Percentiles rank a stretch among this genome's conserved stretches.
Evolutionary conservation across 2,797 vertebrate genomes (phyloP).

Genomic region (Intellagama lesueurii): DNA sequence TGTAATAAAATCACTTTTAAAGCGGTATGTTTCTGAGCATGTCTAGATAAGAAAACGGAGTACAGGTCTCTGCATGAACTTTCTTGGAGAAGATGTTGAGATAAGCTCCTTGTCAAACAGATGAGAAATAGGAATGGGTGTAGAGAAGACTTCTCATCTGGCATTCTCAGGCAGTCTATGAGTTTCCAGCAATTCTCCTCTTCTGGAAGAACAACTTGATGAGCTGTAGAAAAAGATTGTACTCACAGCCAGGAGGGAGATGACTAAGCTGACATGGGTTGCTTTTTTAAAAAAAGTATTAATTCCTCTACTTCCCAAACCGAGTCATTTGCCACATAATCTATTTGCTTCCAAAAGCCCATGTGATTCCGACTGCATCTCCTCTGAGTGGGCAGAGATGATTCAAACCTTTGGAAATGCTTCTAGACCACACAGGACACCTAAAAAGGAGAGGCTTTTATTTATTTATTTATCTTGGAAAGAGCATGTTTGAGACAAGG

Average conservation of each 20-base stretch:
- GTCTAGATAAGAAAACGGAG: not conserved
- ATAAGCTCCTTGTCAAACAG: not conserved
- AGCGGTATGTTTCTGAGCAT: not conserved
- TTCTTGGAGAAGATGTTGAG: not conserved
- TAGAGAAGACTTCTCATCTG: not conserved
- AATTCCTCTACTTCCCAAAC: conserved; percentile 48
- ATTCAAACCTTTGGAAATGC: conserved; percentile 62
- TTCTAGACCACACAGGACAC: conserved; percentile 65
- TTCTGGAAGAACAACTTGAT: conserved; percentile 6
- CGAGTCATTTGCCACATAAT: conserved; percentile 28
- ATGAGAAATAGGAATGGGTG: not conserved
- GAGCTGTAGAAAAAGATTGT: conserved; percentile 18
- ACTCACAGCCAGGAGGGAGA: conserved; percentile 35
- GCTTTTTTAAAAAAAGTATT: conserved; percentile 13
- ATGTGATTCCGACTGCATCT: conserved; percentile 47
- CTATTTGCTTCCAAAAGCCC: conserved; percentile 43
- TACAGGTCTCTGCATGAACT: not conserved
- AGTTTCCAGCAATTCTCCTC: not conserved
- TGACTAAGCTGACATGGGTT: conserved; percentile 49
- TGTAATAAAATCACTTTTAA: not conserved
- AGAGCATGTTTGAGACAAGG: conserved; percentile 24
- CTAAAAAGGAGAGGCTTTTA: conserved; percentile 41
- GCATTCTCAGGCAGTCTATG: not conserved
- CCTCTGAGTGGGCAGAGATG: conserved; percentile 58
- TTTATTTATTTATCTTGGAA: conserved; percentile 63